Evolutionary conservation across 2,888 invertebrate species (phyloP), one percentile per base, ranked within the genome.

Genomic region (Dinocampus coccinellae): DNA sequence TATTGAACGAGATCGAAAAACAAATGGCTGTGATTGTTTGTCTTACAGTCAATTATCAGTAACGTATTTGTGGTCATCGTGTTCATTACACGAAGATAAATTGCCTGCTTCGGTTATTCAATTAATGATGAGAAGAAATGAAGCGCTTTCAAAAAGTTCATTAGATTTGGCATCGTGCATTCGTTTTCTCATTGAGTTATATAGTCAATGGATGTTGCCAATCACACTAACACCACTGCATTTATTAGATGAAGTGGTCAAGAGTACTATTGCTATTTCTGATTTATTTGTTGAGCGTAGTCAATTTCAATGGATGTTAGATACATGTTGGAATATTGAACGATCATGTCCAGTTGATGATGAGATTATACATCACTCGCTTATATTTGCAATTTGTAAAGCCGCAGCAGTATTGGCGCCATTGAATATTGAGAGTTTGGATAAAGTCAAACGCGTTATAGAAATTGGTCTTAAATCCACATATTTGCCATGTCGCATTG

Each of bases 91-190:
- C 69, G 86, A 85, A 64, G 85, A 83, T 53, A 87, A 87, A 64
- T 75, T 86, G 22, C 83, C 80, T 64, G 77, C 81, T 0, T 84
- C 83, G 3, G 84, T 84, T 3, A 72, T 85, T 2, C 72, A 74
- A 11, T 65, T 87, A 33, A 87, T 84, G 61, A 81, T 88, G 73
- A 87, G 88, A 76, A 84, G 88, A 65, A 89, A 89, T 75, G 88
- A 89, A 11, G 84, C 84, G 0, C 67, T 87, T 6, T 79, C 80
- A 60, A 74, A 78, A 1, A 78, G 81, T 9, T 82, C 84, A 7
- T 78, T 98, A 42, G 98, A 98, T 88, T 90, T 97, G 34, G 94
- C 95, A 85, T 98, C 98, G 72, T 98, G 98, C 88, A 88, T 98
- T 66, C 96, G 97, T 85, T 93, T 98, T 83, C 90, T 98, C 20